Evolutionary conservation across 2,113 vertebrate species (phyloP).

Genomic region (Passer domesticus): DNA sequence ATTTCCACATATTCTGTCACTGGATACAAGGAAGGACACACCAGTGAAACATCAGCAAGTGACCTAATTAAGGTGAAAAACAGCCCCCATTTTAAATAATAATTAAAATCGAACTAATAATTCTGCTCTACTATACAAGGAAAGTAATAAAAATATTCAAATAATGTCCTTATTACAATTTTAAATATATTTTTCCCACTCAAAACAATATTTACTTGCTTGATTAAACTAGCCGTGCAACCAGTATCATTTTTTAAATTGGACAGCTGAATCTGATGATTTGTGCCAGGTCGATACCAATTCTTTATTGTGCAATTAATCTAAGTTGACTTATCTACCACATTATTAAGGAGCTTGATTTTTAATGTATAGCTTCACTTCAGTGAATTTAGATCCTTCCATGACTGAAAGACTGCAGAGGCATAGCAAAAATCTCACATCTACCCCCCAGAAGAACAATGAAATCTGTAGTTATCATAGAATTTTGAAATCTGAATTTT

Average conservation of each 20-base stretch:
- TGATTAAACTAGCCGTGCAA: not conserved
- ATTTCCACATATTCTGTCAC: accelerated
- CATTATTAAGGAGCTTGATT: not conserved
- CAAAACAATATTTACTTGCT: not conserved
- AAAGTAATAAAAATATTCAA: not conserved
- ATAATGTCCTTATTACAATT: not conserved
- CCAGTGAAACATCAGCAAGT: not conserved
- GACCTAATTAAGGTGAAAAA: not conserved
- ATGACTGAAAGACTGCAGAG: not conserved
- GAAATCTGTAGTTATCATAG: not conserved
- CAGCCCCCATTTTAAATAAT: not conserved
- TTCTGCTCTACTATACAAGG: not conserved
- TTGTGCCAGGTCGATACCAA: not conserved
- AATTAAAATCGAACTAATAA: not conserved
- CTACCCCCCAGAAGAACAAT: not conserved
- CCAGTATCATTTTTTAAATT: not conserved
- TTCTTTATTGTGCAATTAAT: not conserved
- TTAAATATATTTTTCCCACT: not conserved
- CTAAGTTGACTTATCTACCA: not conserved
- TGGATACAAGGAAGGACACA: not conserved
- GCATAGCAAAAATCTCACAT: not conserved
- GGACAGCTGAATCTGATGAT: not conserved
- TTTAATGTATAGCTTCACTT: not conserved
- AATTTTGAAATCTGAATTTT: not conserved
- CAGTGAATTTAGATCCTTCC: not conserved